Evolutionary conservation across 2,113 vertebrate genomes (phyloP), one percentile per base, ranked within the genome.

Genomic region (Atlantisia rogersi): DNA sequence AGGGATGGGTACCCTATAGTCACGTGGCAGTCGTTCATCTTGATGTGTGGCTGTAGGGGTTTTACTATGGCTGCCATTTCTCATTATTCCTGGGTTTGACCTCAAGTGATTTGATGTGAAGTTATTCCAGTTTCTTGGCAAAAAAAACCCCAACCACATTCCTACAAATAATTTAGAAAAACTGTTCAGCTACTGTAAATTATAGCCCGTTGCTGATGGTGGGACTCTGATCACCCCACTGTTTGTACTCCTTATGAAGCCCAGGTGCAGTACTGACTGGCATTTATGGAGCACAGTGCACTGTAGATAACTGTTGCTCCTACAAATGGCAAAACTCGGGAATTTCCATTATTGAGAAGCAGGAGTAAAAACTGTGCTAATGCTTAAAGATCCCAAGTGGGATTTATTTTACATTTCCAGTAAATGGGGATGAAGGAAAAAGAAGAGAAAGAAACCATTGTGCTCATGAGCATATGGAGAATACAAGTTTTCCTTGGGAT

Each of bases 291-390:
- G 37, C 40, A 35, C 0, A 0, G 29, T 14, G 39, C n/a, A 71
- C 39, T 0, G 0, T 10, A 79, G 50, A 52, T 9, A 37, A 78
- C 52, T 3, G 0, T 11, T 64, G 35, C 24, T 82, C 26, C 32
- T 42, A 53, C 48, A 37, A 62, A 71, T 78, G 12, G 24, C 31
- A 52, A 79, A 60, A 53, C 20, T 42, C 40, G 24, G 32, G 35
- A 82, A 77, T 65, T 87, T 40, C 52, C 70, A 37, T 58, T 59
- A 42, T 8, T 0, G 7, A 60, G 44, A 86, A 50, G 32, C 24
- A 67, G 25, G 26, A 74, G 31, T 67, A 40, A 91, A 90, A 86
- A 5, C 22, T 5, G 5, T 6, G 15, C 6, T 83, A 52, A 71
- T 24, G 18, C 32, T 92, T 29, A 82, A n/a, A 60, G 39, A 81